Evolutionary conservation across 2,888 invertebrate species (phyloP), one percentile per base, ranked within the genome.

Genomic region (Scelioninae gen. 1): DNA sequence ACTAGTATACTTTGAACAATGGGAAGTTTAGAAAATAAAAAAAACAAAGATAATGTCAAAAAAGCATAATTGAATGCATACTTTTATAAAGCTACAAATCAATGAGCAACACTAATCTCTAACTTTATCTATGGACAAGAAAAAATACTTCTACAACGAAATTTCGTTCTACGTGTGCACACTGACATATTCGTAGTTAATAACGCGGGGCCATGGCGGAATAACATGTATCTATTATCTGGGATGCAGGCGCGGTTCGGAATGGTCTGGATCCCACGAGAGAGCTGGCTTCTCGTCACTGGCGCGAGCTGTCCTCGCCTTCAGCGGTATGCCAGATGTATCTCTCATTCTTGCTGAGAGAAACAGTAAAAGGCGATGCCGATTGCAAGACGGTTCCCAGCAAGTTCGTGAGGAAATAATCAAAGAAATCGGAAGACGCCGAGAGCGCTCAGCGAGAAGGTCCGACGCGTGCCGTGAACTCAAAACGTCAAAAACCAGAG

Each of bases 221-320:
- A 75, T 62, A 62, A 34, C 58, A 56, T 62, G 75, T 72, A 65
- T 56, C 65, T 72, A 63, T 66, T 66, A 72, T 79, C 49, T 49
- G 40, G 13, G 76, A 51, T 60, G 55, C 51, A 74, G 75, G 68
- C 65, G 76, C 76, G 68, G 72, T 77, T 72, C 43, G 38, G 15
- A 68, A 34, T 29, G 72, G 10, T 34, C 53, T 56, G 45, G 60
- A 63, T 75, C 68, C 69, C 65, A 69, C 71, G 71, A 49, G 75
- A 65, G 53, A 74, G 60, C 43, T 56, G 71, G 62, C 34, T 49
- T 29, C 45, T 65, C 74, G 68, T 81, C 80, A 49, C 60, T 76
- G 56, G 75, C 55, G 72, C 49, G 32, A 72, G 75, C 74, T 60
- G 80, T 76, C 71, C 76, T 75, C 55, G 81, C 75, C 81, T 75